phyloP scores from a whole-genome alignment of 2,113 vertebrate genomes.

The Turnix velox region DNA sequence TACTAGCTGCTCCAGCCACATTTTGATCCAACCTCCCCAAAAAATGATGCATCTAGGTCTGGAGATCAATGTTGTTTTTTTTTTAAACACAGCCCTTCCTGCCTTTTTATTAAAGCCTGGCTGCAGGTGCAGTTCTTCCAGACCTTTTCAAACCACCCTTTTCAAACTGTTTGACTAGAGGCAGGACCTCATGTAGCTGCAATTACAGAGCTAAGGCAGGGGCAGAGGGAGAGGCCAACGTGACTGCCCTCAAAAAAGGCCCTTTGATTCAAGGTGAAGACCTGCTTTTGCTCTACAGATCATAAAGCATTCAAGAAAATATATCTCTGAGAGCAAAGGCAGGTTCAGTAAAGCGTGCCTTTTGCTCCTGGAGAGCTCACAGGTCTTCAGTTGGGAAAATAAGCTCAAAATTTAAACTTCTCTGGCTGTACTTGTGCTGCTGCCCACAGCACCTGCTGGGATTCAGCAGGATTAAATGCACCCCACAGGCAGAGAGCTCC shows the following conservation, averaged over 20 bases:
- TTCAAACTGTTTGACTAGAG: neutral
- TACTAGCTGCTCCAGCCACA: rapidly evolving
- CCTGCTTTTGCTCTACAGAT: neutral
- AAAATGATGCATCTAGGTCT: neutral
- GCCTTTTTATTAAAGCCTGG: neutral
- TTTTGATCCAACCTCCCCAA: neutral
- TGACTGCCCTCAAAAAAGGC: neutral
- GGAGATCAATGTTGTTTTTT: neutral
- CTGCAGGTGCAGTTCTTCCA: neutral
- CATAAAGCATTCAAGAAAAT: neutral
- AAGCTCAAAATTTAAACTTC: neutral
- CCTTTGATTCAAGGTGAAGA: neutral
- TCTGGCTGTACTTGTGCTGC: neutral
- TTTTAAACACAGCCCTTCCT: neutral
- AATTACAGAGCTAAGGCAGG: neutral
- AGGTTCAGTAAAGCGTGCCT: neutral
- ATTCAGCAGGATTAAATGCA: neutral
- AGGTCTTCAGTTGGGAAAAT: neutral
- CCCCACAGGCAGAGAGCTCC: neutral
- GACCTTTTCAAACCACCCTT: neutral
- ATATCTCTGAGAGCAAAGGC: neutral
- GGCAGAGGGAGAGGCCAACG: neutral
- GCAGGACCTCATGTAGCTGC: neutral
- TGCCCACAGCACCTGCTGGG: neutral
- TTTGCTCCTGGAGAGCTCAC: neutral